phyloP scores from a whole-genome alignment of 2,113 vertebrate species.

The Nestor notabilis region DNA sequence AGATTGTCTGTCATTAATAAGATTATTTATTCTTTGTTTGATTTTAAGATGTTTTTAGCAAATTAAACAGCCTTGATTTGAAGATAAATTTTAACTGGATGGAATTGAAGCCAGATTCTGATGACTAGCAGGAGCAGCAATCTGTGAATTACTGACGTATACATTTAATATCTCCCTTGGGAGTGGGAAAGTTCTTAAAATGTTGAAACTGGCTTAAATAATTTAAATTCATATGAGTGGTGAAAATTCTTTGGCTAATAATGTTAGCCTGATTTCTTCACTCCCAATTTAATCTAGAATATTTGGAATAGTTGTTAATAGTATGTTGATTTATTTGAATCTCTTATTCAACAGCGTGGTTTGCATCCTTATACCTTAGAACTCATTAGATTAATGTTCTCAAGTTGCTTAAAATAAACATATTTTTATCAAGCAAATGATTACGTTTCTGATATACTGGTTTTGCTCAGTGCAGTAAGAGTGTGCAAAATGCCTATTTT shows the following conservation, averaged over 20 bases:
- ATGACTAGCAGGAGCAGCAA: slow-evolving; percentile 39
- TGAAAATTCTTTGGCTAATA: slow-evolving; percentile 62
- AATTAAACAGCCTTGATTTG: slow-evolving; percentile 7
- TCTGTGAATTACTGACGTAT: slow-evolving; percentile 33
- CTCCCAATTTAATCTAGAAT: slow-evolving; percentile 30
- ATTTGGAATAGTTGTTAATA: slow-evolving; percentile 24
- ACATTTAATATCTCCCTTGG: not conserved
- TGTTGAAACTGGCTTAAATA: slow-evolving; percentile 62
- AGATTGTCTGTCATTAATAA: not conserved
- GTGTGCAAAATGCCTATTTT: not conserved
- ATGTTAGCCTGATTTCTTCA: slow-evolving; percentile 24
- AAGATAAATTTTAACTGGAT: not conserved
- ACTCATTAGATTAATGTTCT: not conserved
- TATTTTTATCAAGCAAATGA: not conserved
- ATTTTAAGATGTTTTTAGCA: not conserved
- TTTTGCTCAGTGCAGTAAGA: not conserved
- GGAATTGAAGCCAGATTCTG: slow-evolving; percentile 41
- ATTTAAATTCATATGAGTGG: slow-evolving; percentile 38
- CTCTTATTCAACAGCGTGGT: not conserved
- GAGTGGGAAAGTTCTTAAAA: slow-evolving; percentile 51
- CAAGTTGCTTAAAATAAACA: not conserved
- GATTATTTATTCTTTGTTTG: not conserved
- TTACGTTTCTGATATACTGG: not conserved
- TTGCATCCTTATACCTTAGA: not conserved
- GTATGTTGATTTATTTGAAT: not conserved